Evolutionary conservation across 2,113 vertebrate genomes (phyloP).

Genomic region (Ceuthmochares aereus): DNA sequence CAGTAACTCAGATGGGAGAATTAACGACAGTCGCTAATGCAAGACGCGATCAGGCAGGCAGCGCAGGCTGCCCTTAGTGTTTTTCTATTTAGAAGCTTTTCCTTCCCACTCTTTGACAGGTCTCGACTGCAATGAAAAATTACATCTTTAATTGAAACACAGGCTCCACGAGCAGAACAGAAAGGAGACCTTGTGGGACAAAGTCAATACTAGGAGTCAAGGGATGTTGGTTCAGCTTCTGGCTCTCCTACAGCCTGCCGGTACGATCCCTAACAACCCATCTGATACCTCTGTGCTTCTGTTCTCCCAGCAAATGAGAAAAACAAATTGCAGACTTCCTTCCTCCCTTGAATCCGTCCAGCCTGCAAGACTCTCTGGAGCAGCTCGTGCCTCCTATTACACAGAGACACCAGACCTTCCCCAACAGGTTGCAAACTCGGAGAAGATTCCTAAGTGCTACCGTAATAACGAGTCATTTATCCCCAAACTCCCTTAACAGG

Average conservation of each 20-base stretch:
- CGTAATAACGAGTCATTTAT: neutral
- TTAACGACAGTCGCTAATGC: neutral
- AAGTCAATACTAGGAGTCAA: neutral
- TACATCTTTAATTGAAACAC: neutral
- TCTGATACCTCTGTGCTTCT: conserved; percentile 24
- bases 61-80: neutral
- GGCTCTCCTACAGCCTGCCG: neutral
- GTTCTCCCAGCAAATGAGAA: conserved; percentile 47
- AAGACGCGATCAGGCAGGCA: neutral
- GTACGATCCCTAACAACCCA: neutral
- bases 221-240: neutral
- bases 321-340: conserved; percentile 55
- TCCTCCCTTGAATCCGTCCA: neutral
- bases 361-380: neutral
- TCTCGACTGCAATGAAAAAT: neutral
- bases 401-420: neutral
- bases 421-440: conserved; percentile 7
- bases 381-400: neutral
- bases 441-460: conserved; percentile 37
- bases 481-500: neutral
- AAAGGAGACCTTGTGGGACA: conserved; percentile 5
- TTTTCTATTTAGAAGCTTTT: neutral
- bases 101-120: neutral
- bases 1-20: neutral
- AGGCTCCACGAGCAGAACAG: neutral